These are phyloP conservation scores for Dendronephthya gigantea DNA, from an alignment of 64 coral and sea anemone species.

Conservation along the genomic window DNA sequence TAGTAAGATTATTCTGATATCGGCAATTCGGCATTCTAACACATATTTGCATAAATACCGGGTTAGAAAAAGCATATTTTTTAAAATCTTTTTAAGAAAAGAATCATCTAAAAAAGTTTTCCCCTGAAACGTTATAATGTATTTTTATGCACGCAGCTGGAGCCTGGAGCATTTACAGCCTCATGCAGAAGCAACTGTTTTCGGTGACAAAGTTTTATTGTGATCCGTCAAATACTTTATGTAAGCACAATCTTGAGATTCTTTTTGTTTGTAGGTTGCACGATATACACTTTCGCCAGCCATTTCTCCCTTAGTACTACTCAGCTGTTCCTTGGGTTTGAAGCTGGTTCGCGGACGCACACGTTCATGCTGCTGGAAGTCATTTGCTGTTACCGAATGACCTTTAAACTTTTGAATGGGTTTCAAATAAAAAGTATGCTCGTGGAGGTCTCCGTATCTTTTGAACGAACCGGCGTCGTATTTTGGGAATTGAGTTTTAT, in stretches of 20 bases:
- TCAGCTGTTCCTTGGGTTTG: background rate
- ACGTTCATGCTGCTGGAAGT: background rate
- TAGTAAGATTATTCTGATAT: too few species aligned
- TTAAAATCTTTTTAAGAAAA: too few species aligned
- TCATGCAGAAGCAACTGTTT: background rate
- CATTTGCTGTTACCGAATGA: background rate
- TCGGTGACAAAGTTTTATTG: background rate
- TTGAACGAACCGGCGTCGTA: constrained; percentile 51
- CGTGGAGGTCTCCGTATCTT: constrained; percentile 91
- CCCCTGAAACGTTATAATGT: too few species aligned
- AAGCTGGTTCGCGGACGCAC: background rate
- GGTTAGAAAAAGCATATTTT: background rate
- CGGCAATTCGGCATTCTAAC: background rate
- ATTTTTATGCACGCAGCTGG: too few species aligned
- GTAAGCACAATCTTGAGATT: background rate
- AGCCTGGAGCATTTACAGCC: too few species aligned
- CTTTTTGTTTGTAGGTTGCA: background rate
- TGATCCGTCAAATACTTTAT: background rate
- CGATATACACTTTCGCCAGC: background rate
- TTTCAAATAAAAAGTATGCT: background rate
- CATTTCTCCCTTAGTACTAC: background rate
- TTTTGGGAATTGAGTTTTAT: constrained; percentile 68
- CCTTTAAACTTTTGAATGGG: background rate
- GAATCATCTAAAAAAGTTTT: too few species aligned
- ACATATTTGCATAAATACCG: background rate